A percentile compares a stretch with the other conserved stretches of the same genome.
These are phyloP conservation scores for Elymnias hypermnestra DNA, from an alignment of 1,140 invertebrate species.

Conservation along the genomic window DNA sequence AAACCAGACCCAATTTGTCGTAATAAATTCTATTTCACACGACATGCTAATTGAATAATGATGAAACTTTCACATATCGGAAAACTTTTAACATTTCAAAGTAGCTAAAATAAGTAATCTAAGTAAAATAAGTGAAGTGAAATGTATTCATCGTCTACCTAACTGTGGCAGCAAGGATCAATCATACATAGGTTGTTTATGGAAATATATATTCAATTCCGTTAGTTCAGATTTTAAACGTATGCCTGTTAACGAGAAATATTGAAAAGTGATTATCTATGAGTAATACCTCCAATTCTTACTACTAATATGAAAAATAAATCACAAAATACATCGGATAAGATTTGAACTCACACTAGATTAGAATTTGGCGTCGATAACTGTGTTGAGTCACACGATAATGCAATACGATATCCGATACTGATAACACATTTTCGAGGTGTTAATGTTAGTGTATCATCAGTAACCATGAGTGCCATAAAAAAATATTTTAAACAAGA, in stretches of 20 bases:
- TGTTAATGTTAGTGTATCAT: slow-evolving; percentile 14
- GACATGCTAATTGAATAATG: too few relatives aligned
- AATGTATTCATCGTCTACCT: too few relatives aligned
- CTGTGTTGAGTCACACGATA: slow-evolving; percentile 30
- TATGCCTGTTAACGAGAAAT: neutral
- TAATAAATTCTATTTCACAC: too few relatives aligned
- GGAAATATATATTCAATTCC: too few relatives aligned
- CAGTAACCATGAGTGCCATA: slow-evolving; percentile 45
- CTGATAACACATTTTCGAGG: slow-evolving; percentile 29
- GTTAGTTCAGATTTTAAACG: too few relatives aligned
- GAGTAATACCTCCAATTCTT: neutral
- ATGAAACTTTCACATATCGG: too few relatives aligned
- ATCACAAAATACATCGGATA: slow-evolving; percentile 9
- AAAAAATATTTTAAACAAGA: slow-evolving; percentile 53
- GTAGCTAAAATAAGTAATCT: too few relatives aligned
- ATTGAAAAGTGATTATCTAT: neutral
- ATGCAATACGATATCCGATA: slow-evolving; percentile 26
- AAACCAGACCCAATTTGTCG: too few relatives aligned
- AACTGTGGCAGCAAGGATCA: too few relatives aligned
- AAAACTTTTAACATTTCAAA: too few relatives aligned
- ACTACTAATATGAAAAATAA: neutral
- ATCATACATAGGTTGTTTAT: too few relatives aligned
- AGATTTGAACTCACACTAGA: slow-evolving; percentile 14
- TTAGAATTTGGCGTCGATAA: slow-evolving; percentile 34
- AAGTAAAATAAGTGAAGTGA: too few relatives aligned